Conservation (phyloP, 2,888 invertebrate genomes). For the Rhimphoctona megacephalus region DNA sequence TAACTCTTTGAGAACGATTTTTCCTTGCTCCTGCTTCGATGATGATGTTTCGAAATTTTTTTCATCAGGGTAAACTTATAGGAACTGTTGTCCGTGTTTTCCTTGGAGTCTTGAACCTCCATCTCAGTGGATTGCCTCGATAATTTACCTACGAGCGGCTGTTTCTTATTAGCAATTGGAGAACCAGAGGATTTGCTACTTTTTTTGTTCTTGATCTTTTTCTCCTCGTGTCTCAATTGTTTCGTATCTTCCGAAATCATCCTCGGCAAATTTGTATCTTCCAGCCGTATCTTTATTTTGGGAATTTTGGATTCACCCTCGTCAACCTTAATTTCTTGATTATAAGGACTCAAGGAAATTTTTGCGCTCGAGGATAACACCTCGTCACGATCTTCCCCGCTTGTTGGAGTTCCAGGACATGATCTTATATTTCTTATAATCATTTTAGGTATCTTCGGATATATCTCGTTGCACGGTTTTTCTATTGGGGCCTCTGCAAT, state of each 20-base stretch:
- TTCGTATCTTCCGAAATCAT: conserved; percentile 73
- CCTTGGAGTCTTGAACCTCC: conserved; percentile 26
- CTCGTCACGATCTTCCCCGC: conserved; percentile 37
- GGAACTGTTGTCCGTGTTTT: conserved; percentile 49
- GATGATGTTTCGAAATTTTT: conserved; percentile 47
- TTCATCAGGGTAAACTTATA: conserved; percentile 57
- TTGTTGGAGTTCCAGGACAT: conserved; percentile 81
- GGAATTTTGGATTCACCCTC: conserved; percentile 72
- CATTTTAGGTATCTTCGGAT: conserved; percentile 83
- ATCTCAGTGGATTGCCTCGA: conserved; percentile 55
- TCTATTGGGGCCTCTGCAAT: conserved; percentile 76
- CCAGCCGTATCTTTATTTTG: conserved; percentile 80
- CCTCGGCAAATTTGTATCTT: conserved; percentile 74
- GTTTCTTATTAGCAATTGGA: conserved; percentile 45
- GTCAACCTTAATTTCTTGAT: not conserved
- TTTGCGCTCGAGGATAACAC: conserved; percentile 55
- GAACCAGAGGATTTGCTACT: conserved; percentile 67
- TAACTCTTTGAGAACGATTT: conserved; percentile 30
- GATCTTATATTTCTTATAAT: conserved; percentile 82
- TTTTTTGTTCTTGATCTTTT: conserved; percentile 79
- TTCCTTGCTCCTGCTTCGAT: conserved; percentile 27
- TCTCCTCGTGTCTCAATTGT: conserved; percentile 64
- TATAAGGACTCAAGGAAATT: conserved; percentile 15
- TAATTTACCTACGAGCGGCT: conserved; percentile 55
- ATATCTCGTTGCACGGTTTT: conserved; percentile 60